Evolutionary conservation across 2,888 invertebrate species (phyloP), one percentile per base, ranked within the genome.

Genomic region (Drosophila atripex): DNA sequence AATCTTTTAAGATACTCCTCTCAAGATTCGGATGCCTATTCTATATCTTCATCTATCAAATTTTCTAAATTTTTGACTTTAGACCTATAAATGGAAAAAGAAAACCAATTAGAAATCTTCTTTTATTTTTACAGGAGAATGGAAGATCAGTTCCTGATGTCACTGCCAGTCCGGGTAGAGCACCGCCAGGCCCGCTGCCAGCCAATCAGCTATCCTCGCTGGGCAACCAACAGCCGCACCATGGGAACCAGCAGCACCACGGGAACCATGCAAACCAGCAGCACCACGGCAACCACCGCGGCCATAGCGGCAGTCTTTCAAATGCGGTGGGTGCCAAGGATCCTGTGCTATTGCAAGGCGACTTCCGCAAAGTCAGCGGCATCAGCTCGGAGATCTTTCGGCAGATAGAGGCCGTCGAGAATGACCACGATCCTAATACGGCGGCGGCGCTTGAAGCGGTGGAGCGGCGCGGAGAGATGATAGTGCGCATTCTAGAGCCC

Each of bases 361-460:
- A 98, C 93, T 98, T 98, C 93, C 94, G 97, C 90, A 98, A 97
- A 95, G 97, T 98, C 91, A 97, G 97, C 92, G 98, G 98, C 90
- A 98, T 98, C 90, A 97, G 97, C 92, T 97, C 96, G 91, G 98
- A 98, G 93, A 97, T 98, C 92, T 98, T 98, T 94, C 96, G 97
- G 90, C 97, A 98, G 94, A 97, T 98, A 94, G 97, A 98, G 93
- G 96, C 97, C 90, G 96, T 98, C 86, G 98, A 98, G 93, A 97
- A 98, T 93, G 97, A 98, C 92, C 97, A 97, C 93, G 97, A 97
- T 92, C 96, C 97, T 80, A 96, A 97, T 88, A 97, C 97, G 79
- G 97, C 97, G 76, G 97, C 97, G 86, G 97, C 97, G 79, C 93
- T 97, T 92, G 97, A 97, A 94, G 95, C 96, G 90, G 97, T 97